Conservation (phyloP, 2,797 vertebrate genomes). For the Thalassophryne amazonica region DNA sequence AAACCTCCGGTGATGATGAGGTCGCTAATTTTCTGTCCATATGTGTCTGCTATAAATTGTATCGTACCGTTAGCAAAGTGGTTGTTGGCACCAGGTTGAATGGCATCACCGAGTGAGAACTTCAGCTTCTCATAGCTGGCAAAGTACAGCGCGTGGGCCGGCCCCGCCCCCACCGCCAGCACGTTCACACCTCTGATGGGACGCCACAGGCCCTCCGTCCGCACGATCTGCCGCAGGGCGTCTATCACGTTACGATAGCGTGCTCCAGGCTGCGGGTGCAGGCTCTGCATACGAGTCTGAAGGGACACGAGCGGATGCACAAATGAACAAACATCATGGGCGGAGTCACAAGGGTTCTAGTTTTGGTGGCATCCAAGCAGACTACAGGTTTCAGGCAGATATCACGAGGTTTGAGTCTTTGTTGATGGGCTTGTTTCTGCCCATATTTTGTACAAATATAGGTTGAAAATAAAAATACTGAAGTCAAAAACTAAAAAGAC, state of each 20-base stretch:
- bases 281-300: conserved; percentile 96
- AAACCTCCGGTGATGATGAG: too few species aligned
- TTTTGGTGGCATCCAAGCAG: too few species aligned
- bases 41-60: too few species aligned
- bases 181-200: conserved; percentile 93
- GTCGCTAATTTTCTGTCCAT: too few species aligned
- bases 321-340: too few species aligned
- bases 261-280: conserved; percentile 89
- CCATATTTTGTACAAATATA: too few species aligned
- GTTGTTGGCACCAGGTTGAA: conserved; percentile 94
- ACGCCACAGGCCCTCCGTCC: conserved; percentile 91
- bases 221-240: conserved; percentile 88
- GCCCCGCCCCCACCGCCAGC: conserved; percentile 91
- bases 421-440: too few species aligned
- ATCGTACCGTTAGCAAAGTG: conserved; percentile 88
- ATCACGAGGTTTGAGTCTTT: too few species aligned
- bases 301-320: rapidly evolving
- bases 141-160: conserved; percentile 95
- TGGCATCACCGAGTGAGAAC: conserved; percentile 88
- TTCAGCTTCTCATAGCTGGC: conserved; percentile 97
- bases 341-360: too few species aligned
- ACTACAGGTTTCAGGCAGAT: too few species aligned
- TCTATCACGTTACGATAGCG: conserved; percentile 94
- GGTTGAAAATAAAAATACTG: too few species aligned
- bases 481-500: too few species aligned